phyloP scores from a whole-genome alignment of 2,888 invertebrate genomes.

The Amphipyra berbera region DNA sequence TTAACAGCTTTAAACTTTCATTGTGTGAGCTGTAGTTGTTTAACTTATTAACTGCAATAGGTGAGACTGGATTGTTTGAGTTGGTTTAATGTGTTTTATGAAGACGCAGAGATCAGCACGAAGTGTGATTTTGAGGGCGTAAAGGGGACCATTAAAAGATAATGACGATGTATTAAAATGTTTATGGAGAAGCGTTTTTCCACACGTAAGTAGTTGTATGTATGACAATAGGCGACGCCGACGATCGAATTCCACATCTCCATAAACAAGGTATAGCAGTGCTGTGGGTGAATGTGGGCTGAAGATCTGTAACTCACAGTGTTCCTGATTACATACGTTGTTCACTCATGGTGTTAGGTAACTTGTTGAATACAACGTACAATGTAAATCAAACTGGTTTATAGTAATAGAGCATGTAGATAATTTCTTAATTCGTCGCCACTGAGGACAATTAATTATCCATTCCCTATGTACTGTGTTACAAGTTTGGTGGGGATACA shows the following conservation, averaged over 20 bases:
- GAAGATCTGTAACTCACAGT: too few species aligned
- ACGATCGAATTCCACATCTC: too few species aligned
- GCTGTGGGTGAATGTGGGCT: not conserved
- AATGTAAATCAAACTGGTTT: conserved; percentile 22
- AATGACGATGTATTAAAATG: too few species aligned
- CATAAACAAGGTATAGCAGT: not conserved
- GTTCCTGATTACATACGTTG: too few species aligned
- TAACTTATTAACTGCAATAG: not conserved
- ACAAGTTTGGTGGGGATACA: not conserved
- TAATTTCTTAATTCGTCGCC: conserved; percentile 24
- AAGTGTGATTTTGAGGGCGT: too few species aligned
- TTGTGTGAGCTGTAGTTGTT: not conserved
- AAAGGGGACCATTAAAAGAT: too few species aligned
- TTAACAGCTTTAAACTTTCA: not conserved
- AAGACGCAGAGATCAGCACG: too few species aligned
- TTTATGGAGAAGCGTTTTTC: too few species aligned
- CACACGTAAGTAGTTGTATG: too few species aligned
- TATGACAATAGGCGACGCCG: too few species aligned
- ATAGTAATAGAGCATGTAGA: conserved; percentile 37
- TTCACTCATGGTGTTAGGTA: conserved; percentile 4
- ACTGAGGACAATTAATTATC: conserved; percentile 17
- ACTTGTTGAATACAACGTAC: conserved; percentile 19
- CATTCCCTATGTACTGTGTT: not conserved
- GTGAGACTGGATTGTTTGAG: not conserved
- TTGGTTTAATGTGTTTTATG: not conserved